Evolutionary conservation across 2,888 invertebrate species (phyloP).

Genomic region (Torymus texanus): DNA sequence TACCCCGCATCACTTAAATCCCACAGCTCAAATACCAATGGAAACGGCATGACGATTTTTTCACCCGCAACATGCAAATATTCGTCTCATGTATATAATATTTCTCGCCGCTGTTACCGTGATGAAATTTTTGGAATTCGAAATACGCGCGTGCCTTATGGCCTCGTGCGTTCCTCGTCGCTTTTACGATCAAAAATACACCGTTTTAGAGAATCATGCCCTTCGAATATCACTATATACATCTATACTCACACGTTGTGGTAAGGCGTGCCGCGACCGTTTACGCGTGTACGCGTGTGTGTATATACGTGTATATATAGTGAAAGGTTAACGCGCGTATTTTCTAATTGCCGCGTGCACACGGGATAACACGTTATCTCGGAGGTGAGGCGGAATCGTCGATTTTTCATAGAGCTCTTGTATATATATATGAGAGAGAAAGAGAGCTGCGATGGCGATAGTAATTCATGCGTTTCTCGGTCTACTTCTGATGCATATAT

Average conservation of each 20-base stretch:
- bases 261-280: slow-evolving; percentile 28
- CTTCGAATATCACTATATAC: neutral
- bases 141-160: neutral
- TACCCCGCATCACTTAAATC: neutral
- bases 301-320: slow-evolving; percentile 19
- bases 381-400: slow-evolving; percentile 12
- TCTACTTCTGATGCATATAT: slow-evolving; percentile 23
- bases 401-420: slow-evolving; percentile 13
- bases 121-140: slow-evolving; percentile 39
- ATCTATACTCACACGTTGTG: neutral
- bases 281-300: neutral
- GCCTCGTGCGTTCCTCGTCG: neutral
- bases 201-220: slow-evolving; percentile 20
- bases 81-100: too few species aligned
- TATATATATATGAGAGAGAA: neutral
- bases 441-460: slow-evolving; percentile 11
- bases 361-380: too few species aligned
- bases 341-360: slow-evolving; percentile 34
- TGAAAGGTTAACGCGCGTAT: slow-evolving; percentile 50
- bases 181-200: slow-evolving; percentile 8
- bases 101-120: neutral
- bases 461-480: slow-evolving; percentile 10
- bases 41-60: neutral
- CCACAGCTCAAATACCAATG: neutral
- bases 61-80: slow-evolving; percentile 18